Evolutionary conservation across 1,140 invertebrate genomes (phyloP), one percentile per base, ranked within the genome.

Genomic region (Phortica variegata): DNA sequence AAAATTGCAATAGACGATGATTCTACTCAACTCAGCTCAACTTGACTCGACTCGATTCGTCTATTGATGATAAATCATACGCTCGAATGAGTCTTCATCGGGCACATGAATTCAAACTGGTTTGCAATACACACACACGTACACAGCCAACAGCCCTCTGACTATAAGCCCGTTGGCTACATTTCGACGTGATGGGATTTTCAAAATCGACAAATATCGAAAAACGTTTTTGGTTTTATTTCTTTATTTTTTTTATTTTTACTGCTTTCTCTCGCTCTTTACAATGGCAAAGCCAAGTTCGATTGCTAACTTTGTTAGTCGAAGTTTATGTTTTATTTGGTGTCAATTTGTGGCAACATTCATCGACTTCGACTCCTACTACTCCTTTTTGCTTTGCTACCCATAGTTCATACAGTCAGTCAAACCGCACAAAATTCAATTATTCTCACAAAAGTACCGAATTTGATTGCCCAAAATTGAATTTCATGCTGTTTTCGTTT

Each of bases 61-160:
- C 54, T 47, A 56, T 59, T 59, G 57, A 59, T 57, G 54, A 59
- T 59, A 59, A 59, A 57, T 59, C 54, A 59, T 49, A 56, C 54
- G 43, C 54, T 56, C 47, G 54, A 47, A 53, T 59, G 54, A 59
- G 49, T 57, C 57, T 59, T 57, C 57, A 59, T 59, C 49, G 53
- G 51, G 57, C 54, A 54, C 54, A 59, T 59, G 51, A 59, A 59
- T 57, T 59, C 50, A 54, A 50, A 54, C 57, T 49, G 54, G 47
- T 39, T 53, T 44, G 34, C 36, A 29, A 45, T 42, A 37, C 43
- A 38, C 42, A 44, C 37, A 46, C 52, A 42, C 29, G 43, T 40
- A 39, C 26, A 47, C 44, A 47, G 15, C 18, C 37, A 34, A 38
- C 26, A 45, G 21, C 42, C 39, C 41, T 48, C 36, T 45, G n/a